Base-by-base conservation (phyloP, 1,140 invertebrate species). In the Cephus cinctus region DNA sequence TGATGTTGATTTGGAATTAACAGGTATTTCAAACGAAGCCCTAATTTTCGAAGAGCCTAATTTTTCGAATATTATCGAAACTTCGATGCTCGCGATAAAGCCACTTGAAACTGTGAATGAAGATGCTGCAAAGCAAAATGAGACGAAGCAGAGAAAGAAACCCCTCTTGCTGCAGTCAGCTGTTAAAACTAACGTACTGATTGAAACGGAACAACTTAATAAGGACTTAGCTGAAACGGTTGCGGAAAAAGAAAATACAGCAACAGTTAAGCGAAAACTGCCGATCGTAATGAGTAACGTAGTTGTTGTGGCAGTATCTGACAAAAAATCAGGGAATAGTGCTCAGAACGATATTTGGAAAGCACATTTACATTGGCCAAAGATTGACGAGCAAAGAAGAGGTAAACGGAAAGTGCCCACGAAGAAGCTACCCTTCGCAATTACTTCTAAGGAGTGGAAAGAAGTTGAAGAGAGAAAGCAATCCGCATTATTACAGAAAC, bases 361-460 rank as follows among this genome's bases (percentile, higher is more conserved):
- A 9, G 9, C 11, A 38, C 35, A 11, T 16, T 14, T 38, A 11
- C 11, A 38, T n/a, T n/a, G 11, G 35, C 35, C 15, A 8, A n/a
- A 1, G 9, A n/a, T 38, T 38, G 2, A 16, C 35, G 11, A 38
- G 11, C 8, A 38, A 16, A 11, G 8, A 16, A 38, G 11, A 8
- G 15, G 16, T 8, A 38, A 14, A 38, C 1, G 35, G 15, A 38
- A 38, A 1, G 35, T 9, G 11, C n/a, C 9, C 1, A 38, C 11
- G 11, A 14, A 38, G 9, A 11, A 1, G 1, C 6, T 38, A n/a
- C 35, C 35, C 35, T n/a, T 11, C 16, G 35, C 15, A 11, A 38
- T 38, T 9, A 38, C 35, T 9, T 38, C 35, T n/a, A 16, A 38
- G 11, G 16, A n/a, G 9, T 38, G 35, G 35, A 38, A 16, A 38